Percentiles rank a stretch among this genome's conserved stretches.
Conservation (phyloP, 2,888 invertebrate species). For the Athetis lepigone region DNA sequence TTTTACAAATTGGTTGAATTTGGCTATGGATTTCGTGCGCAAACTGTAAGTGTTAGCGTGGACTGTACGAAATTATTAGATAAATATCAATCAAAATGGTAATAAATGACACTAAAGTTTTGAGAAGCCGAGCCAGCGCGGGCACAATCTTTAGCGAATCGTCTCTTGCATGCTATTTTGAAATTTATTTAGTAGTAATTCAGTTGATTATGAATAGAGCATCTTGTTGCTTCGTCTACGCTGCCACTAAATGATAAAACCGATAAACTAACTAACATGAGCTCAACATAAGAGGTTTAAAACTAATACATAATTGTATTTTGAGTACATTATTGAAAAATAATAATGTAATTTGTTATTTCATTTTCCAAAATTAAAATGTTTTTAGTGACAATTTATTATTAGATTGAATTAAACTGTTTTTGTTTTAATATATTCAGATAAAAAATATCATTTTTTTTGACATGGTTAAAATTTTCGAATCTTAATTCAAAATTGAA, state of each 20-base stretch:
- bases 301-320: conserved; percentile 11
- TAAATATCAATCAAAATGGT: no score
- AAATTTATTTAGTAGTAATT: conserved; percentile 6
- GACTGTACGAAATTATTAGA: no score
- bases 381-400: conserved; percentile 9
- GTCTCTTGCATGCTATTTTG: conserved; percentile 2
- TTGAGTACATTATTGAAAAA: conserved; percentile 13
- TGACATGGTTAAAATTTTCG: conserved; percentile 4
- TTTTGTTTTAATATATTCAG: conserved; percentile 2
- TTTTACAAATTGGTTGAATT: neutral
- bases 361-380: neutral
- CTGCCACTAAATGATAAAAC: neutral
- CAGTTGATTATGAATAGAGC: neutral
- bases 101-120: neutral
- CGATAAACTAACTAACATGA: neutral
- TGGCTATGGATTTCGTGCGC: neutral
- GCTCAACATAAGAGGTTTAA: neutral
- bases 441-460: conserved; percentile 1
- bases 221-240: neutral
- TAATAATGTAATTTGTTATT: neutral
- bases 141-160: neutral
- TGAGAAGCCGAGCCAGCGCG: neutral
- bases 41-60: no score
- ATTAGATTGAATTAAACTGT: conserved; percentile 1
- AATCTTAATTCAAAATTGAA: conserved; percentile 68